Base-by-base conservation (phyloP, 2,113 vertebrate genomes). In the Phoxinus phoxinus region DNA sequence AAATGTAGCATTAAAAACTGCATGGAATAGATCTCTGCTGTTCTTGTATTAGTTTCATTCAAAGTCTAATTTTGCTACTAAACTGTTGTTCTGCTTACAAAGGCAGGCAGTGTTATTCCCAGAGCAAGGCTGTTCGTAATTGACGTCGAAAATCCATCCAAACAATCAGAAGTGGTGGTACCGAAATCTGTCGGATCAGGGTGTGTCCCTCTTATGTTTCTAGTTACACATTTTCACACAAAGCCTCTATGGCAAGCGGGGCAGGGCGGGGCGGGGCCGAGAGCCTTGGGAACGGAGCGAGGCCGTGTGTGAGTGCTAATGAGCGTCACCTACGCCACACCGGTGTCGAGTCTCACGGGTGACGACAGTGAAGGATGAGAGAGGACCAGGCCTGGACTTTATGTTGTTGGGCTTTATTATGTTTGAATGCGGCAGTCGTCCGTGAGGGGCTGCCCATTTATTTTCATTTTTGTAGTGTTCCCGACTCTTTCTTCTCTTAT, bases 21-120 rank as follows among this genome's bases (percentile, higher is more conserved):
- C 13, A 69, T 69, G 30, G 10, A 69, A 21, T 63, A 63, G 59
- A 12, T 21, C 2, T 69, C 3, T 69, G 65, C 15, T 35, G 61
- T 30, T 80, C 12, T 69, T 41, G 12, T 53, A 32, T 76, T 76
- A 11, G 25, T 32, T 27, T 27, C 3, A 53, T 23, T 35, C n/a
- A 56, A 35, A 23, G 23, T 32, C 21, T 65, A 2, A 21, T 78
- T 90, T 12, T 81, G 1, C 88, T 30, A 32, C 19, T 53, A 63
- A 77, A 44, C 83, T 10, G 73, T 51, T 90, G 30, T 2, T 19
- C 92, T 91, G 93, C 88, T 85, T 90, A 86, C 86, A n/a, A 90
- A 99, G 98, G 96, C 97, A 88, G 98, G 98, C 32, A 94, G 96
- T 81, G 91, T 91, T 85, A 95, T 97, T 89, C 96, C 98, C 83